Percentiles rank a stretch among this genome's conserved stretches.
Conservation (phyloP, 30 jellyfish, hydroid and myxozoan species). For the Hydra vulgaris region DNA sequence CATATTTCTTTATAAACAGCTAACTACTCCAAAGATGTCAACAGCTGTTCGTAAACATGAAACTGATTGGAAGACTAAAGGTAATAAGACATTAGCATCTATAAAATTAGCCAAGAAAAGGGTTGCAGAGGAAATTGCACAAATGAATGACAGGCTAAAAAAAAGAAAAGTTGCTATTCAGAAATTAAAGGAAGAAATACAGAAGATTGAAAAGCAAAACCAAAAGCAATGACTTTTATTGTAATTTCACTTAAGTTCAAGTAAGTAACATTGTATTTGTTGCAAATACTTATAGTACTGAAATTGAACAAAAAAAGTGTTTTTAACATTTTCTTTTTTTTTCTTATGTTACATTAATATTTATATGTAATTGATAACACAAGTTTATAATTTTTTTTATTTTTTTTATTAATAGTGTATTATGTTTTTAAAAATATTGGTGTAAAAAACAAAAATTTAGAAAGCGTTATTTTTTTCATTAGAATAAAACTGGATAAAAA, state of each 20-base stretch:
- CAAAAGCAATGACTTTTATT: not conserved
- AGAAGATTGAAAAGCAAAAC: slow-evolving; percentile 39
- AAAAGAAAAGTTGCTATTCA: slow-evolving; percentile 88
- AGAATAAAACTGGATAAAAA: too few species aligned
- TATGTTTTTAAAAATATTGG: too few species aligned
- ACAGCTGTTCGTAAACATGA: slow-evolving; percentile 52
- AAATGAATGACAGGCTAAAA: slow-evolving; percentile 69
- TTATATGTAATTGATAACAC: too few species aligned
- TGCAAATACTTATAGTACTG: too few species aligned
- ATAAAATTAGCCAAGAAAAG: slow-evolving; percentile 71
- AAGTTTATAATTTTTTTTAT: too few species aligned
- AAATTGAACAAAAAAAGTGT: too few species aligned
- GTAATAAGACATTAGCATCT: slow-evolving; percentile 54
- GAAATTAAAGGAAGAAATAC: slow-evolving; percentile 71
- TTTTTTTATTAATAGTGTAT: too few species aligned
- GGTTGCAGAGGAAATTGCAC: slow-evolving; percentile 84
- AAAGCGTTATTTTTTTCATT: too few species aligned
- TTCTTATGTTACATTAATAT: too few species aligned
- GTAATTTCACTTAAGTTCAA: not conserved
- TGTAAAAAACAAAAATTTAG: too few species aligned
- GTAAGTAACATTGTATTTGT: not conserved
- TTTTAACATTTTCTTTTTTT: too few species aligned
- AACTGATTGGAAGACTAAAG: slow-evolving; percentile 80
- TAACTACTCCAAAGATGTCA: slow-evolving; percentile 32
- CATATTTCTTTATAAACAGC: slow-evolving; percentile 60